These are phyloP conservation scores for Oceanites oceanicus DNA, from an alignment of 2,113 vertebrate species.

Conservation along the genomic window DNA sequence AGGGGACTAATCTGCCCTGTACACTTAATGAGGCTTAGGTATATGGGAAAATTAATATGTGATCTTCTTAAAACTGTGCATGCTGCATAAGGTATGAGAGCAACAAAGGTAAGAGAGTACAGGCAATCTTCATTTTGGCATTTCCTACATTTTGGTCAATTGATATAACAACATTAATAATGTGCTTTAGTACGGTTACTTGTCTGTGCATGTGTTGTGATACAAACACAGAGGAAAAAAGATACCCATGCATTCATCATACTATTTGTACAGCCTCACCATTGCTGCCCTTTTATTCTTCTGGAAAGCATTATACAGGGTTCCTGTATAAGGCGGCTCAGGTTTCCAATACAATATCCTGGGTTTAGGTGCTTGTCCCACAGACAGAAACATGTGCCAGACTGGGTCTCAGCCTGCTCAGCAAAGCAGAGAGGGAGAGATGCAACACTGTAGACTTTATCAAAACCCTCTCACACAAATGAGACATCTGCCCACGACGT, in stretches of 20 bases:
- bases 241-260: neutral
- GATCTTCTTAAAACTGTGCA: neutral
- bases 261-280: neutral
- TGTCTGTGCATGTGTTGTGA: neutral
- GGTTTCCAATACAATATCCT: conserved; percentile 57
- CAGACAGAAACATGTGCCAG: neutral
- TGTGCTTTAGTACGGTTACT: neutral
- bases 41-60: neutral
- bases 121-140: neutral
- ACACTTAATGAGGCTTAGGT: neutral
- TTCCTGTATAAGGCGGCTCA: neutral
- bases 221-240: neutral
- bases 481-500: neutral
- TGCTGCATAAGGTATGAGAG: neutral
- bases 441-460: neutral
- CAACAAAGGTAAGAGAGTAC: neutral
- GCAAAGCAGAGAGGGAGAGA: neutral
- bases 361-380: neutral
- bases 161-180: neutral
- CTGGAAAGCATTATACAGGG: conserved; percentile 41
- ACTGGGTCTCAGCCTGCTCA: neutral
- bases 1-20: neutral
- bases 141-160: neutral
- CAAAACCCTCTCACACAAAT: neutral
- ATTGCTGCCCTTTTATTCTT: conserved; percentile 1